Base-by-base conservation (phyloP, 2,888 invertebrate species). In the Xestoiulus laeticollis region DNA sequence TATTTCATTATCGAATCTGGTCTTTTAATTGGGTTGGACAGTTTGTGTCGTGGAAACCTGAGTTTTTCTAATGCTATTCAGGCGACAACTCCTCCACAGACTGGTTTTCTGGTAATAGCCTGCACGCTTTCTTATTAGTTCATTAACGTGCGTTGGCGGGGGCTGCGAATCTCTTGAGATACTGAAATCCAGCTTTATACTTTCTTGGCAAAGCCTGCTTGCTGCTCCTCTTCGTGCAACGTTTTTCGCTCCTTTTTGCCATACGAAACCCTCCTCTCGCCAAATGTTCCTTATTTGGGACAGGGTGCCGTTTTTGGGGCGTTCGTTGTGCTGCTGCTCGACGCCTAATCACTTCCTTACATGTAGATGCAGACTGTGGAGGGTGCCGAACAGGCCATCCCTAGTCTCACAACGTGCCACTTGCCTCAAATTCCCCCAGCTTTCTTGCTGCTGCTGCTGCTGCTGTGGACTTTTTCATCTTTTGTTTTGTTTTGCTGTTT, bases 331-430 rank as follows among this genome's bases (percentile, higher is more conserved):
- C 43, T 84, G 84, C 33, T 38, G 16, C 43, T 22, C 84, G 43
- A 43, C 84, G 33, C 84, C 84, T 84, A 84, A 84, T 84, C 84
- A 84, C 84, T 84, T 84, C 84, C 84, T 84, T 84, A 84, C 84
- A 84, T 43, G 84, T 84, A 84, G 84, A 84, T 84, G 84, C 84
- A 33, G 84, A 33, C 84, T 0, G 33, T 30, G 33, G 84, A 43
- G 33, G 68, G 68, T 68, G 68, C 68, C n/a, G 68, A n/a, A 1
- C 68, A 19, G 22, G 68, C 68, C 68, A 68, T 68, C 68, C 68
- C 68, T 26, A 68, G 26, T 10, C 68, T 68, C 26, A 1, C 6
- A 68, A 68, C 68, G 59, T 59, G 59, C 59, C 59, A 59, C n/a
- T 19, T 59, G 10, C 26, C 1, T 1, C 8, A 26, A 68, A 1